Evolutionary conservation across 2,888 invertebrate genomes (phyloP), one percentile per base, ranked within the genome.

Genomic region (Junonia oenone): DNA sequence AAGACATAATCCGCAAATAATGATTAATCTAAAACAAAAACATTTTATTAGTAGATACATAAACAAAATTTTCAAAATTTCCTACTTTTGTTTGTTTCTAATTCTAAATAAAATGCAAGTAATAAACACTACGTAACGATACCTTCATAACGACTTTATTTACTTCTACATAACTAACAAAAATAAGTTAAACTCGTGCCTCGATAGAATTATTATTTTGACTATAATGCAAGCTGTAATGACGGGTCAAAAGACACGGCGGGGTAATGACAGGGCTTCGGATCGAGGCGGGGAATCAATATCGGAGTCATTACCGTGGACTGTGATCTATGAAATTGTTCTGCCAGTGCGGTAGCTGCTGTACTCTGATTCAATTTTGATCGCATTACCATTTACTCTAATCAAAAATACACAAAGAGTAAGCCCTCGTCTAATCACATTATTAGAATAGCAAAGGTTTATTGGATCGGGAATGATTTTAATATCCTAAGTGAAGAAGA

Each of bases 181-280:
- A 73, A 72, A 68, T 76, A 75, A 78, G 72, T 45, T 33, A 69
- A n/a, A 66, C 69, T 68, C 66, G 68, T 66, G 59, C 69, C 61
- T 60, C 56, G 60, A 51, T 75, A 76, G 76, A 75, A 59, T 63
- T 54, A 78, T 76, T 73, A 71, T 73, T 72, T 66, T 66, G 38
- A 19, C 38, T 40, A 19, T 40, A 40, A 43, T 43, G 19, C n/a
- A 40, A 43, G 50, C 37, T 49, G 62, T 68, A 67, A 82, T 77
- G 71, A 65, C 67, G 66, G 83, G 83, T 87, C 88, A 87, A 80
- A 79, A 83, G 81, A 82, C 81, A 83, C 82, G 81, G 81, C 72
- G 58, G 65, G 63, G 71, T 87, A 88, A 88, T 87, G 75, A 87
- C 78, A 85, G 81, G 75, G 75, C 73, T 68, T 63, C 67, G 69